Evolutionary conservation across 2,113 vertebrate genomes (phyloP).

Genomic region (Hypocryptadius cinnamomeus): DNA sequence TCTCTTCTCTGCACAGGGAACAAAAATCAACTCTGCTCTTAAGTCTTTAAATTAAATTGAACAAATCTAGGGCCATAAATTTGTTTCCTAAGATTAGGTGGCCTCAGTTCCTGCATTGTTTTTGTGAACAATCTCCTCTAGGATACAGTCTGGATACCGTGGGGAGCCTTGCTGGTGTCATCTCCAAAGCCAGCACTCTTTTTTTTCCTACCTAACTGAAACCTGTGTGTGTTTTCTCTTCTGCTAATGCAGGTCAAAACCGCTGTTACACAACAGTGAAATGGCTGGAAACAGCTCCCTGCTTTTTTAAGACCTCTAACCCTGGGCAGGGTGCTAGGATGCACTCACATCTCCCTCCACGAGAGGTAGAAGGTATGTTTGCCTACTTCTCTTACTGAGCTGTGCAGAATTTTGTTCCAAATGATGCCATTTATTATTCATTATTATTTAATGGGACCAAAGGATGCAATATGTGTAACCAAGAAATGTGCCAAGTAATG

Average conservation of each 20-base stretch:
- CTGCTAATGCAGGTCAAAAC: background rate
- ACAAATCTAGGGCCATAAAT: background rate
- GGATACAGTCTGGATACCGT: background rate
- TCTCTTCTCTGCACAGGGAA: background rate
- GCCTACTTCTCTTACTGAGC: background rate
- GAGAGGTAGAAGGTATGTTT: background rate
- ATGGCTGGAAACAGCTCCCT: background rate
- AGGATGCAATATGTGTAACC: conserved; percentile 55
- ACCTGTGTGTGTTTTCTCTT: background rate
- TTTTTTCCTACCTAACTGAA: background rate
- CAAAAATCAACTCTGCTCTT: background rate
- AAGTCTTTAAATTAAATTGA: background rate
- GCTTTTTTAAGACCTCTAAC: background rate
- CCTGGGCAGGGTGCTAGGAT: background rate
- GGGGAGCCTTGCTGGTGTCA: background rate
- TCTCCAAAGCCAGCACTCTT: background rate
- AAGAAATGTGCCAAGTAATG: conserved; percentile 58
- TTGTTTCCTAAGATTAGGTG: background rate
- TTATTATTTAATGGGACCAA: conserved; percentile 61
- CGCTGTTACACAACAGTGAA: background rate
- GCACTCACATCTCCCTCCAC: background rate
- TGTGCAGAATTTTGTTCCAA: conserved; percentile 35
- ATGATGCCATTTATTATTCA: conserved; percentile 52
- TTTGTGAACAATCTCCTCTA: background rate
- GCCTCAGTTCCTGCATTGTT: background rate